Conservation (phyloP, 2,888 invertebrate genomes). For the Galerucella pusilla region DNA sequence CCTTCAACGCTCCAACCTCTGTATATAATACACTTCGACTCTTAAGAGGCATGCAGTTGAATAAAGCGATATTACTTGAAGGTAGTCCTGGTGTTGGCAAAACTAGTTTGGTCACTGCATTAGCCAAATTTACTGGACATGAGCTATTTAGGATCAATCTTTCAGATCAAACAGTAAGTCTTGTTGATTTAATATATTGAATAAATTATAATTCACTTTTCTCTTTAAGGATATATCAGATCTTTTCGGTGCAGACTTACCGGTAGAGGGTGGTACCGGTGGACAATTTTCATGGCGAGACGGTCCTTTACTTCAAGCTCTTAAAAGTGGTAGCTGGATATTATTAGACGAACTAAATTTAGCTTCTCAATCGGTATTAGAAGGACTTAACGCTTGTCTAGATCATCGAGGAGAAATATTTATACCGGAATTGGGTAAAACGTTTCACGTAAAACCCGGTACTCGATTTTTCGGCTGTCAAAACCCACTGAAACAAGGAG, state of each 20-base stretch:
- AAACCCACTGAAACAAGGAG: conserved; percentile 96
- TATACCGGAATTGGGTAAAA: conserved; percentile 92
- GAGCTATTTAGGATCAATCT: conserved; percentile 93
- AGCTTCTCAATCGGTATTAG: conserved; percentile 97
- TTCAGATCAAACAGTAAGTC: conserved; percentile 94
- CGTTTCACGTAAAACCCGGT: conserved; percentile 79
- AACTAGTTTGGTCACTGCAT: conserved; percentile 91
- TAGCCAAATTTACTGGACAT: conserved; percentile 87
- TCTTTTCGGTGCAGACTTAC: conserved; percentile 97
- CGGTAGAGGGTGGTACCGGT: conserved; percentile 85
- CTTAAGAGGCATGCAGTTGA: conserved; percentile 88
- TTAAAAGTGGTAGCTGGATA: conserved; percentile 95
- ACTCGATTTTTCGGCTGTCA: conserved; percentile 97
- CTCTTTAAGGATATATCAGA: conserved; percentile 87
- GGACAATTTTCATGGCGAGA: conserved; percentile 97
- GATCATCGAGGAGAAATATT: conserved; percentile 97
- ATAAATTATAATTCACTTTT: conserved; percentile 43
- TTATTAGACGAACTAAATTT: conserved; percentile 97
- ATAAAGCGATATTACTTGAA: conserved; percentile 93
- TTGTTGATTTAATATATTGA: neutral
- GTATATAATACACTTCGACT: conserved; percentile 85
- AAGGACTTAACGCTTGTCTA: conserved; percentile 97
- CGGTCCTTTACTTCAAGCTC: conserved; percentile 92
- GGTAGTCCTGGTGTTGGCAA: conserved; percentile 99
- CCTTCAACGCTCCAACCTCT: conserved; percentile 83